Conservation (phyloP, 2,113 vertebrate genomes). For the Cervus canadensis region DNA sequence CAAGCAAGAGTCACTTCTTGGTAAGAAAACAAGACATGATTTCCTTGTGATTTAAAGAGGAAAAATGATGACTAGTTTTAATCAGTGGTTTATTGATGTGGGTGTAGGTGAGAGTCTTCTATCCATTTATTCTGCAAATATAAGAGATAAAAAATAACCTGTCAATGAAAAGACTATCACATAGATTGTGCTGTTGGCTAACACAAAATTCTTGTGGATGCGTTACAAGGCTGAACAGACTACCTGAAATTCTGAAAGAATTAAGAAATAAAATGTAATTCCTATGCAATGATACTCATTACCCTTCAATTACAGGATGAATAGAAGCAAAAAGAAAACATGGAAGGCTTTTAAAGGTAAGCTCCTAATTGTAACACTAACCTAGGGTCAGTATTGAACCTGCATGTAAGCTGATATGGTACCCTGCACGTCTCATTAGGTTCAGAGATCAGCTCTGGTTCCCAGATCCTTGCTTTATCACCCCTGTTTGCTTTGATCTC, state of each 20-base stretch:
- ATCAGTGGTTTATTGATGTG: constrained; percentile 37
- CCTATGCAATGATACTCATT: background rate
- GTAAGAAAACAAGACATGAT: constrained; percentile 28
- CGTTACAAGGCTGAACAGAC: background rate
- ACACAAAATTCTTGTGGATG: background rate
- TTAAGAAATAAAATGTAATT: background rate
- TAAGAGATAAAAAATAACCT: background rate
- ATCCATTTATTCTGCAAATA: constrained; percentile 35
- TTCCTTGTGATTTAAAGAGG: constrained; percentile 30
- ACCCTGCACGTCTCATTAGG: background rate
- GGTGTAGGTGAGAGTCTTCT: background rate
- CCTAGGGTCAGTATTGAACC: no score
- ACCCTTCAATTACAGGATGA: background rate
- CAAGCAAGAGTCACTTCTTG: constrained; percentile 44
- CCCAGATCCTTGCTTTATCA: background rate
- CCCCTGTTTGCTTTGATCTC: background rate
- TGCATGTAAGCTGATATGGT: background rate
- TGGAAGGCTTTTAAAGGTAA: background rate
- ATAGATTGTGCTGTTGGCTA: background rate
- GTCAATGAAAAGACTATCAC: background rate
- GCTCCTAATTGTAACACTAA: background rate
- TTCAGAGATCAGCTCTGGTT: background rate
- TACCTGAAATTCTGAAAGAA: background rate
- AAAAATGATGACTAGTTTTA: background rate
- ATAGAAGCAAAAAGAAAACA: background rate